Conservation (phyloP, 1,140 invertebrate species). For the Neodiprion pinetum region DNA sequence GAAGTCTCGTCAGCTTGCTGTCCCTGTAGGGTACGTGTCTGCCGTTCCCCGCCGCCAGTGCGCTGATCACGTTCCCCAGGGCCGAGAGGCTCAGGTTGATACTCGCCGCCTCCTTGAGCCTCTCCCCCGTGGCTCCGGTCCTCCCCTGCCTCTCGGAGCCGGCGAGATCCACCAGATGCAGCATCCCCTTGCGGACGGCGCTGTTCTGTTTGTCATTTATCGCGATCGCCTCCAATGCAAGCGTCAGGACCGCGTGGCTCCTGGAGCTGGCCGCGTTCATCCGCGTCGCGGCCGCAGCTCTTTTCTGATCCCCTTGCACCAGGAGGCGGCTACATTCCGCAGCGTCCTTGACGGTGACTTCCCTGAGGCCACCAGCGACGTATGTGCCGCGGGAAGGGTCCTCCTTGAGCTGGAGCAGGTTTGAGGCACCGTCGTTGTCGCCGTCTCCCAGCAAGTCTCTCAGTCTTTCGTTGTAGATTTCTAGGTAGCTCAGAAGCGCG, state of each 20-base stretch:
- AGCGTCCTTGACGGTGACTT: constrained; percentile 80
- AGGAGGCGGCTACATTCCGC: constrained; percentile 77
- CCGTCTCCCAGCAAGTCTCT: constrained; percentile 76
- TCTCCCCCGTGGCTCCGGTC: constrained; percentile 84
- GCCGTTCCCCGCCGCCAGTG: constrained; percentile 88
- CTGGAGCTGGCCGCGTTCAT: constrained; percentile 90
- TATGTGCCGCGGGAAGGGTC: constrained; percentile 52
- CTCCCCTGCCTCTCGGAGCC: constrained; percentile 88
- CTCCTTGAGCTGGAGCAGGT: constrained; percentile 51
- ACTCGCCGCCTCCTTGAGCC: constrained; percentile 93
- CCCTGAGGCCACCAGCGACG: constrained; percentile 68
- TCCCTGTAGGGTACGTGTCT: constrained; percentile 93
- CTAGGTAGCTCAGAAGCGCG: constrained; percentile 89
- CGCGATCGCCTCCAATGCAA: constrained; percentile 77
- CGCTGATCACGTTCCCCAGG: constrained; percentile 93
- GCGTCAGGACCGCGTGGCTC: constrained; percentile 91
- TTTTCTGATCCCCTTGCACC: constrained; percentile 76
- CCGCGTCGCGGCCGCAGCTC: constrained; percentile 78
- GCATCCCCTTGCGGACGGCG: constrained; percentile 76
- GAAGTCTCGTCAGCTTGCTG: constrained; percentile 88
- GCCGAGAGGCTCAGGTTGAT: constrained; percentile 95
- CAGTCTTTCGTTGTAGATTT: constrained; percentile 93
- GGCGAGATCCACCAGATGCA: constrained; percentile 91
- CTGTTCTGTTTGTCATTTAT: constrained; percentile 61
- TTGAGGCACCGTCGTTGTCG: constrained; percentile 30